phyloP scores from a whole-genome alignment of 2,113 vertebrate genomes.

The Danio rerio region DNA sequence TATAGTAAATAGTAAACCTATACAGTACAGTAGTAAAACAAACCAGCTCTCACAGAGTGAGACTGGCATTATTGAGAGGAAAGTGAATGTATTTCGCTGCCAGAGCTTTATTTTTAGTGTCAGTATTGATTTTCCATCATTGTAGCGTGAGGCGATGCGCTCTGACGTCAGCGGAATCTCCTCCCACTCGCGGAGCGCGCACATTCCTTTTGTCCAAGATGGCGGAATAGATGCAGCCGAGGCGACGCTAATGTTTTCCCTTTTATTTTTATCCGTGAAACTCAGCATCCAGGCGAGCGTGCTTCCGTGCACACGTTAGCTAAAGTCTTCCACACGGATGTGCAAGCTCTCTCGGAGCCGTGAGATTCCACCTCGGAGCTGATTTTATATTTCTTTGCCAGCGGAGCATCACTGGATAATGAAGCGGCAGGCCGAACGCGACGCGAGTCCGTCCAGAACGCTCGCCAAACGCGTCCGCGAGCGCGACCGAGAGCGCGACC shows the following conservation, averaged over 20 bases:
- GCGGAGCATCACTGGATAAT: constrained; percentile 77
- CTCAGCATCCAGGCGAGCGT: background rate
- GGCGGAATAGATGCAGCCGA: constrained; percentile 81
- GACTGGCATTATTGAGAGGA: no score
- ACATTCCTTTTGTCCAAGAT: constrained; percentile 97
- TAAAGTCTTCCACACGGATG: constrained; percentile 41
- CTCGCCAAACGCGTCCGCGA: constrained; percentile 81
- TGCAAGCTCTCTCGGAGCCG: background rate
- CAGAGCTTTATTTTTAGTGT: background rate
- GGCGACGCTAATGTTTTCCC: constrained; percentile 76
- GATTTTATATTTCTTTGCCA: constrained; percentile 58
- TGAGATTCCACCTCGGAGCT: constrained; percentile 30
- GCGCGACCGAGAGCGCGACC: constrained; percentile 78
- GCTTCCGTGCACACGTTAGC: background rate
- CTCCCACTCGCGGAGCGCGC: constrained; percentile 68
- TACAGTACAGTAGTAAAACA: no score
- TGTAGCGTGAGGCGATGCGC: constrained; percentile 54
- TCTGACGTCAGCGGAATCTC: constrained; percentile 52
- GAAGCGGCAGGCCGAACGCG: constrained; percentile 92
- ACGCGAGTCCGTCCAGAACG: constrained; percentile 82
- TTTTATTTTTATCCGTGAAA: constrained; percentile 51
- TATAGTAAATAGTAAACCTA: no score
- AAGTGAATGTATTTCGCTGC: background rate
- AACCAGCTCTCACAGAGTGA: no score
- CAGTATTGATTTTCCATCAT: background rate